Evolutionary conservation across 2,888 invertebrate genomes (phyloP), one percentile per base, ranked within the genome.

Genomic region (Oscheius sp.): DNA sequence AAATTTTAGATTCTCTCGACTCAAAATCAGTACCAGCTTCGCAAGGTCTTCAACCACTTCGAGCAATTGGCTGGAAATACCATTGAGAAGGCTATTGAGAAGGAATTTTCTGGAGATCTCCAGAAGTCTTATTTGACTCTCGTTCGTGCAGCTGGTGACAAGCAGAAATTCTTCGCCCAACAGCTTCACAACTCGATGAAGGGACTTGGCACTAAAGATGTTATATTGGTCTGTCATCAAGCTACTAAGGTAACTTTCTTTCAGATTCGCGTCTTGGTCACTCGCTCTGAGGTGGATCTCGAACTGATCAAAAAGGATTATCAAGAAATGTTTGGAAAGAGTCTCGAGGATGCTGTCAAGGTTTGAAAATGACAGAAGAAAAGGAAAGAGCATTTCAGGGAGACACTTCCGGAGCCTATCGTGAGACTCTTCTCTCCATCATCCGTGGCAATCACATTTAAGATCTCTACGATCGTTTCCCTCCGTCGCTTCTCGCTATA

Each of bases 251-350:
- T n/a, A n/a, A n/a, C n/a, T n/a, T 12, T 37, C 37, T 37, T 37
- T 37, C 37, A 79, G 48, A 84, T 82, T 63, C 77, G 84, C 6
- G 78, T 84, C n/a, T 37, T 86, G 10, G 84, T 84, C 46, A 74
- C 81, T 15, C 76, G 84, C 17, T 73, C 80, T 6, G 85, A 86
- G 55, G 77, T 79, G 68, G 95, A 95, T 87, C 90, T 95, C 90
- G 91, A 90, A 0, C 93, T 93, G 82, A 93, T 95, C 83, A 92
- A 93, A 79, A 90, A 90, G 73, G 92, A 92, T 82, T 95, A 92
- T 88, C 90, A 91, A 52, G 73, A 73, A 42, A 67, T 81, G 55
- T 82, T 76, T 76, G 67, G 70, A 39, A 82, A 80, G 71, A 65
- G 76, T 6, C 73, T 84, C 45, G 82, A 77, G 39, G 78, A 81